phyloP scores from a whole-genome alignment of 2,797 vertebrate species.

The Gallinago stenura region DNA sequence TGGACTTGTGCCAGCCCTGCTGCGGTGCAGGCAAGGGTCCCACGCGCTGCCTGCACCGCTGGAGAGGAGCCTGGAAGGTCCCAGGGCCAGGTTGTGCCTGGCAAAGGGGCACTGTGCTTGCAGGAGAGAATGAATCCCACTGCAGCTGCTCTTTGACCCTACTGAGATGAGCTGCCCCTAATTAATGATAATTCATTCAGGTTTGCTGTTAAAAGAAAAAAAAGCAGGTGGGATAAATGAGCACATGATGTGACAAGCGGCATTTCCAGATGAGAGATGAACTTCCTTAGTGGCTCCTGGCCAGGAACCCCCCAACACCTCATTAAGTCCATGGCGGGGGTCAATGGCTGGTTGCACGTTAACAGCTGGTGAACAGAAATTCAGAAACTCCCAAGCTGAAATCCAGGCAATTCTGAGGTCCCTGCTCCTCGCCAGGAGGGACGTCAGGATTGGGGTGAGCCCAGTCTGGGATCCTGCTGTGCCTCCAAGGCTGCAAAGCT shows the following conservation, averaged over 20 bases:
- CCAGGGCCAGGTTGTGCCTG: not conserved
- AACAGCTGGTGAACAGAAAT: not conserved
- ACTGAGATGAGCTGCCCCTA: not conserved
- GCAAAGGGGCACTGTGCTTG: not conserved
- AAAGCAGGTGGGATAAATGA: not conserved
- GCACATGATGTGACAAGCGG: not conserved
- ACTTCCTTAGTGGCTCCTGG: not conserved
- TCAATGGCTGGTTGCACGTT: not conserved
- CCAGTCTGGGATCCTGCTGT: not conserved
- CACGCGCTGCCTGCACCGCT: accelerated
- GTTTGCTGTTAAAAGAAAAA: not conserved
- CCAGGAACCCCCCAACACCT: not conserved
- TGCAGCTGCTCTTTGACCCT: not conserved
- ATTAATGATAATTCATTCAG: not conserved
- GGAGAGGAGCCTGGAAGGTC: not conserved
- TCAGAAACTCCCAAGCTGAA: not conserved
- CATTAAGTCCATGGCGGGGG: not conserved
- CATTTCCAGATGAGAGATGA: not conserved
- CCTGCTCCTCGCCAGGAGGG: not conserved
- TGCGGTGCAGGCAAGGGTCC: not conserved
- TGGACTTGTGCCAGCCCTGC: not conserved
- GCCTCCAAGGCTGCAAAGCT: not conserved
- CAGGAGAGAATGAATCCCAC: not conserved
- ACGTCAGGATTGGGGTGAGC: not conserved
- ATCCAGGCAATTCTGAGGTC: not conserved